Percentiles rank a stretch among this genome's conserved stretches.
phyloP scores from a whole-genome alignment of 1,140 invertebrate genomes.

The Pachypsylla venusta region DNA sequence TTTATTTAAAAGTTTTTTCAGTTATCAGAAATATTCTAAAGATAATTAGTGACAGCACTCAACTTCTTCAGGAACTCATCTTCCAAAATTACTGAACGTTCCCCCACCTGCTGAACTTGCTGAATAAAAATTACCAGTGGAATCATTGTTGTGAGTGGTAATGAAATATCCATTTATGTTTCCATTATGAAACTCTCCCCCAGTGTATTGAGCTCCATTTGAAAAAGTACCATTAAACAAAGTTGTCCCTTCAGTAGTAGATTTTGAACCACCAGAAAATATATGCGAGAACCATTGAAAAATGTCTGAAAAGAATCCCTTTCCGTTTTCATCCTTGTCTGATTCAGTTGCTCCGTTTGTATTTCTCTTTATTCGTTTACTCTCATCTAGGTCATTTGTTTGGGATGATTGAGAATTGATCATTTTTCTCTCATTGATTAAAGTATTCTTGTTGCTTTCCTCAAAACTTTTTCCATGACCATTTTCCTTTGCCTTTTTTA shows the following conservation, averaged over 20 bases:
- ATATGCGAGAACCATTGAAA: not conserved
- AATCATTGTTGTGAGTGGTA: not conserved
- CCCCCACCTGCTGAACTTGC: no score
- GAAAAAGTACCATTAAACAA: not conserved
- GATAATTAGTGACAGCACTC: no score
- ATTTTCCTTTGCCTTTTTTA: not conserved
- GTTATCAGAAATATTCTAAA: no score
- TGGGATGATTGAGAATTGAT: not conserved
- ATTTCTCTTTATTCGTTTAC: not conserved
- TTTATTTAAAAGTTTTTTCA: no score
- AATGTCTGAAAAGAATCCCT: not conserved
- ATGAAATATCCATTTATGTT: not conserved
- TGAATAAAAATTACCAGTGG: not conserved
- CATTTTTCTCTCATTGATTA: no score
- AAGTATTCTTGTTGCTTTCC: no score
- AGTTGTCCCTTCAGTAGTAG: not conserved
- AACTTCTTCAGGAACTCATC: no score
- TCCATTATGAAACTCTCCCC: not conserved
- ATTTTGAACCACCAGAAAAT: not conserved
- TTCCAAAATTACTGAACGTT: no score
- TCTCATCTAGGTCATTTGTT: not conserved
- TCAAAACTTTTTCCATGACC: no score
- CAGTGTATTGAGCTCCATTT: not conserved
- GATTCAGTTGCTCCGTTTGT: not conserved
- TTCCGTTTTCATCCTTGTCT: not conserved